A percentile compares a stretch with the other conserved stretches of the same genome.
Evolutionary conservation across 2,113 vertebrate species (phyloP).

Genomic region (Nothobranchius kuhntae): DNA sequence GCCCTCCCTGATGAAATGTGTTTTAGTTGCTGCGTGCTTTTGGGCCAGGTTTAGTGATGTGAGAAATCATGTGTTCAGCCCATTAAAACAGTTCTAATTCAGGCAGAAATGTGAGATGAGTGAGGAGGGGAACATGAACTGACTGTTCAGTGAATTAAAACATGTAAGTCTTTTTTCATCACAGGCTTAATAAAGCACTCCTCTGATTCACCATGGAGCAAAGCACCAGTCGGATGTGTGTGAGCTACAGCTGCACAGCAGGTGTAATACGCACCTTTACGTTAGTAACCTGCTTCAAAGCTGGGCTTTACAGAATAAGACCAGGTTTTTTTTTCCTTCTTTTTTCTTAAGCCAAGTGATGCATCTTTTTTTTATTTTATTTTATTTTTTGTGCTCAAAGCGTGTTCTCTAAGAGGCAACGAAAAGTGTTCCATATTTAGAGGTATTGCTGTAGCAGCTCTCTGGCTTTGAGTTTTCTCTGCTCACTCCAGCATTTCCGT

Average conservation of each 20-base stretch:
- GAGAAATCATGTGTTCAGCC: no score
- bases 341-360: not conserved
- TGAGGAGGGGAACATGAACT: not conserved
- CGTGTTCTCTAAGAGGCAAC: not conserved
- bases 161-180: not conserved
- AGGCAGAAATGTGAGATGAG: not conserved
- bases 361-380: no score
- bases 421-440: not conserved
- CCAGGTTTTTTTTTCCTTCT: not conserved
- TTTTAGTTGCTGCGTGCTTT: no score
- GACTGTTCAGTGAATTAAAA: not conserved
- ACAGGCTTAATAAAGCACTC: not conserved
- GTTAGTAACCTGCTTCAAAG: not conserved
- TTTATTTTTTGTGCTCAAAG: not conserved
- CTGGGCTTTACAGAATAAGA: not conserved
- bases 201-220: not conserved
- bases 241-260: slow-evolving; percentile 1
- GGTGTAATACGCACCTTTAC: not conserved
- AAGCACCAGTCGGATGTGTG: not conserved
- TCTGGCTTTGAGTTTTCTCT: not conserved
- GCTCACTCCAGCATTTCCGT: not conserved
- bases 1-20: no score
- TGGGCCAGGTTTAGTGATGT: no score
- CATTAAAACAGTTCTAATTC: no score
- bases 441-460: not conserved